Evolutionary conservation across 2,113 vertebrate genomes (phyloP).

Genomic region (Actenoides lindsayi): DNA sequence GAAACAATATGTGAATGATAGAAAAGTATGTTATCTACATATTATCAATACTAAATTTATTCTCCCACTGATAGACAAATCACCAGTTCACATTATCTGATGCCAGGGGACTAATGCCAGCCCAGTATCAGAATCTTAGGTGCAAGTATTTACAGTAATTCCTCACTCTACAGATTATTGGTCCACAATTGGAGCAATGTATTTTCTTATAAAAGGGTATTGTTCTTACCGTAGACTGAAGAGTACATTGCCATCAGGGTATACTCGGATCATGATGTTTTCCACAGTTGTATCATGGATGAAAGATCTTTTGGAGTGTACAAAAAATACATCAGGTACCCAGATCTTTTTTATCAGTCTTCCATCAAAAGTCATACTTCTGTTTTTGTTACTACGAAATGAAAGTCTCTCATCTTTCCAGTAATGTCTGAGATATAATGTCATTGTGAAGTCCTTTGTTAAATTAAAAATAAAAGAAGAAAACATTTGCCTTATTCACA

Average conservation of each 20-base stretch:
- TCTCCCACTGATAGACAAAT: not conserved
- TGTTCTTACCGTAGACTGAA: slow-evolving; percentile 87
- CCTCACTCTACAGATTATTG: not conserved
- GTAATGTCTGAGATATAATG: slow-evolving; percentile 93
- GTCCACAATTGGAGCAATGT: not conserved
- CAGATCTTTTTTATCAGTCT: slow-evolving; percentile 93
- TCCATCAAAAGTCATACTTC: slow-evolving; percentile 91
- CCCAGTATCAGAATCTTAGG: not conserved
- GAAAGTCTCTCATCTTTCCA: slow-evolving; percentile 95
- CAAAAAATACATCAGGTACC: slow-evolving; percentile 93
- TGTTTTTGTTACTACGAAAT: slow-evolving; percentile 87
- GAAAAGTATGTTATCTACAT: not conserved
- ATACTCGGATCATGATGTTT: slow-evolving; percentile 90
- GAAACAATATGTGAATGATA: not conserved
- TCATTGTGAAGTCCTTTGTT: slow-evolving; percentile 92
- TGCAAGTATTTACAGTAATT: not conserved
- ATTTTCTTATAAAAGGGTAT: not conserved
- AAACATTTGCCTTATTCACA: not conserved
- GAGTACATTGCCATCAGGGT: slow-evolving; percentile 88
- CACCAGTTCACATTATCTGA: not conserved
- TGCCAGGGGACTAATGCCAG: not conserved
- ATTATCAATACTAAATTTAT: not conserved
- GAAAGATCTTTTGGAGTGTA: slow-evolving; percentile 93
- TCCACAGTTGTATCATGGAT: slow-evolving; percentile 93
- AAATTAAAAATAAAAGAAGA: slow-evolving; percentile 24